Conservation (phyloP, 1,140 invertebrate species). For the Meteorus sp. region DNA sequence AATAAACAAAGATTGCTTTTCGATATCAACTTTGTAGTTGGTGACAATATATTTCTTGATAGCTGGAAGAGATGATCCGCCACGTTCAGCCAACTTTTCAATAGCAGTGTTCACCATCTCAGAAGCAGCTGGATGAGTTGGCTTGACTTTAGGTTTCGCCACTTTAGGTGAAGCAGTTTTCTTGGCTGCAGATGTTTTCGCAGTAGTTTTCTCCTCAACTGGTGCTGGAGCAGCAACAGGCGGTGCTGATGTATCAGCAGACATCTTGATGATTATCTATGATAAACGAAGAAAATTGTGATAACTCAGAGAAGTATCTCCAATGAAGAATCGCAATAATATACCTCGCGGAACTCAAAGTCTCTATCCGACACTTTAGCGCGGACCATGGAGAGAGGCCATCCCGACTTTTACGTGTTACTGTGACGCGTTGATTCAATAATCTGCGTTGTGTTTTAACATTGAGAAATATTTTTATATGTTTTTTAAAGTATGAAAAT, state of each 20-base stretch:
- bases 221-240: not conserved
- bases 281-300: no score
- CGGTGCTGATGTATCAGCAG: not conserved
- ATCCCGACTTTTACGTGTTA: no score
- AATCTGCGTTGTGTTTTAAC: no score
- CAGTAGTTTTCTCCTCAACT: constrained; percentile 20
- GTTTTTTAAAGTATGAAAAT: no score
- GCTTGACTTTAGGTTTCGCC: constrained; percentile 26
- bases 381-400: no score
- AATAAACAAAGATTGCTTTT: constrained; percentile 65
- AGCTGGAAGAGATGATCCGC: constrained; percentile 64
- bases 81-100: constrained; percentile 62
- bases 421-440: no score
- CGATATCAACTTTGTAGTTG: constrained; percentile 63
- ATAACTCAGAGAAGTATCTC: no score
- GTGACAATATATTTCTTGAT: constrained; percentile 67
- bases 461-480: no score
- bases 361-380: no score
- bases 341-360: no score
- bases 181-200: constrained; percentile 38
- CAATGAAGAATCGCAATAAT: no score
- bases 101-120: constrained; percentile 65
- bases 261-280: no score
- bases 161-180: constrained; percentile 37
- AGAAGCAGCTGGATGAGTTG: constrained; percentile 54